Percentiles rank a stretch among this genome's conserved stretches.
phyloP scores from a whole-genome alignment of 2,797 vertebrate genomes.

The Arremon brunneinucha region DNA sequence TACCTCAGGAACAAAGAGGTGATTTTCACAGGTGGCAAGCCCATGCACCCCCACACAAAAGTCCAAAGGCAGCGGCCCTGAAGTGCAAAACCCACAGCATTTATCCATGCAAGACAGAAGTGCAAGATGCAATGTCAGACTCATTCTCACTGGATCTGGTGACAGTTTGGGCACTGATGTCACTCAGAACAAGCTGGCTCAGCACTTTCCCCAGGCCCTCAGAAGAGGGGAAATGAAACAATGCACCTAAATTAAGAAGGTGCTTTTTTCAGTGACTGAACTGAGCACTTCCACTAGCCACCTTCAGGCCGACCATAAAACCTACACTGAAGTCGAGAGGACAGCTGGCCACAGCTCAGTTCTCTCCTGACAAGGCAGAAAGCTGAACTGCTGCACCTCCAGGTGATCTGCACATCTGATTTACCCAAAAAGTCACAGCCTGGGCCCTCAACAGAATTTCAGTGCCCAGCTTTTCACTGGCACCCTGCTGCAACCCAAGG shows the following conservation, averaged over 20 bases:
- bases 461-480: background rate
- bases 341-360: background rate
- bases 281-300: background rate
- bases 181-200: background rate
- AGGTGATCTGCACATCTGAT: background rate
- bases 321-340: background rate
- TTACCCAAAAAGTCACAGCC: background rate
- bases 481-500: background rate
- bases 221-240: conserved; percentile 25
- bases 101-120: background rate
- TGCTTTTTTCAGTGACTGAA: background rate
- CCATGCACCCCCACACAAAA: background rate
- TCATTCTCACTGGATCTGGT: background rate
- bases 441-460: background rate
- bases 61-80: background rate
- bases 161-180: background rate
- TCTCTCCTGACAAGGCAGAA: background rate
- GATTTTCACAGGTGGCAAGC: background rate
- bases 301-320: background rate
- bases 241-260: background rate
- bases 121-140: background rate
- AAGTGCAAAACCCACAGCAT: background rate
- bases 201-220: background rate
- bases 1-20: background rate
- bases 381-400: background rate